Percentiles rank a stretch among this genome's conserved stretches.
phyloP scores from a whole-genome alignment of 2,888 invertebrate species.

The Kuschelorhynchus macadamiae region DNA sequence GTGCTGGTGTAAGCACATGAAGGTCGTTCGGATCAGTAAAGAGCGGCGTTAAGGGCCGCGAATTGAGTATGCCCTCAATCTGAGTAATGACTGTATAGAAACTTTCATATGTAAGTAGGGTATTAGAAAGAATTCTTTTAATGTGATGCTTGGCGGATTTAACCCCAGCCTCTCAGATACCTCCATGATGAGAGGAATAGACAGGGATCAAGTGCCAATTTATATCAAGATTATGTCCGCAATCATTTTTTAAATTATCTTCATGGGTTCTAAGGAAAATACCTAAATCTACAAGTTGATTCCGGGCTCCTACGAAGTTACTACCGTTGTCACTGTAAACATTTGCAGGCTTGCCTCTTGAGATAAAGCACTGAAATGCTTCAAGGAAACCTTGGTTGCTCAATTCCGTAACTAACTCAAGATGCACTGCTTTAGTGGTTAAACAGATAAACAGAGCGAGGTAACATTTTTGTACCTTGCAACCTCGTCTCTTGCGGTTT shows the following conservation, averaged over 20 bases:
- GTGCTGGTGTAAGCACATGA: conserved; percentile 53
- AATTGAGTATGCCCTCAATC: conserved; percentile 58
- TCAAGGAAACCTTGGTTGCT: conserved; percentile 26
- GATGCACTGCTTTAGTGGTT: conserved; percentile 51
- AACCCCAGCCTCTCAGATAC: conserved; percentile 59
- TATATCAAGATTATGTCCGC: conserved; percentile 12
- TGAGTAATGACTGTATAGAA: conserved; percentile 10
- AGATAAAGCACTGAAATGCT: too few relatives aligned
- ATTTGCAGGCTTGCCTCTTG: neutral
- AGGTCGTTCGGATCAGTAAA: conserved; percentile 53
- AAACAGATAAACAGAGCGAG: conserved; percentile 51
- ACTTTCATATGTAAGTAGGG: conserved; percentile 7
- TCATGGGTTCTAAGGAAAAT: neutral
- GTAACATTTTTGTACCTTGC: conserved; percentile 42
- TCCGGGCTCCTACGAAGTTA: conserved; percentile 45
- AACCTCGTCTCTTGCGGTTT: conserved; percentile 33
- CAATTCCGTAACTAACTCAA: conserved; percentile 50
- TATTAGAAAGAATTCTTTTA: conserved; percentile 8
- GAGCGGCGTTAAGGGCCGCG: conserved; percentile 55
- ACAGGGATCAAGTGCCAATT: conserved; percentile 59
- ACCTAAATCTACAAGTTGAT: conserved; percentile 1
- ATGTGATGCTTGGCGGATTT: conserved; percentile 42
- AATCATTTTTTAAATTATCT: neutral
- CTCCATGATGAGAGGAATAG: conserved; percentile 57
- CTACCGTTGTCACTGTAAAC: conserved; percentile 50